Conservation (phyloP, 2,797 vertebrate species). For the Uromys caudimaculatus region DNA sequence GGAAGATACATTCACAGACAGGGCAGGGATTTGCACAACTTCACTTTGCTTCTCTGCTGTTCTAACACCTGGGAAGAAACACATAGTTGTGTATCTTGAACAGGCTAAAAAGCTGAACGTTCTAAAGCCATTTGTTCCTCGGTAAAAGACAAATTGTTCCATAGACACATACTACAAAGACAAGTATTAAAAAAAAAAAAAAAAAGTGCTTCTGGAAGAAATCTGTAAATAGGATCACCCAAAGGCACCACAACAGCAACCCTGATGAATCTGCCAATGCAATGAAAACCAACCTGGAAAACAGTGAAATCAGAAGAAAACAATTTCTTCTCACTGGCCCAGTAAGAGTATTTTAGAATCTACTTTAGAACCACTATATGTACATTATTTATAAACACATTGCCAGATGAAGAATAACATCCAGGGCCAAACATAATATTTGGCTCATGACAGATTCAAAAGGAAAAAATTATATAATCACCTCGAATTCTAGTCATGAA, state of each 20-base stretch:
- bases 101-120: not conserved
- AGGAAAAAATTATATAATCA: not conserved
- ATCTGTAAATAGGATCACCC: not conserved
- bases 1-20: slow-evolving; percentile 23
- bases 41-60: not conserved
- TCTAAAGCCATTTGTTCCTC: not conserved
- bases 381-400: slow-evolving; percentile 12
- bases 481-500: slow-evolving; percentile 50
- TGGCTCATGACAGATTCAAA: slow-evolving; percentile 19
- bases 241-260: not conserved
- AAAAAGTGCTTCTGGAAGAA: not conserved
- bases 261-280: not conserved
- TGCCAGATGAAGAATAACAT: not conserved
- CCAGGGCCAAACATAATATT: not conserved
- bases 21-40: slow-evolving; percentile 8
- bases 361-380: slow-evolving; percentile 8
- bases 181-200: not conserved
- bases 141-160: not conserved
- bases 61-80: not conserved
- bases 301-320: not conserved
- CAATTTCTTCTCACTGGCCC: not conserved
- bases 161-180: not conserved
- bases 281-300: not conserved
- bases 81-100: not conserved
- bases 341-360: not conserved